These are phyloP conservation scores for Laupala kohalensis DNA, from an alignment of 1,140 invertebrate species.

Conservation along the genomic window DNA sequence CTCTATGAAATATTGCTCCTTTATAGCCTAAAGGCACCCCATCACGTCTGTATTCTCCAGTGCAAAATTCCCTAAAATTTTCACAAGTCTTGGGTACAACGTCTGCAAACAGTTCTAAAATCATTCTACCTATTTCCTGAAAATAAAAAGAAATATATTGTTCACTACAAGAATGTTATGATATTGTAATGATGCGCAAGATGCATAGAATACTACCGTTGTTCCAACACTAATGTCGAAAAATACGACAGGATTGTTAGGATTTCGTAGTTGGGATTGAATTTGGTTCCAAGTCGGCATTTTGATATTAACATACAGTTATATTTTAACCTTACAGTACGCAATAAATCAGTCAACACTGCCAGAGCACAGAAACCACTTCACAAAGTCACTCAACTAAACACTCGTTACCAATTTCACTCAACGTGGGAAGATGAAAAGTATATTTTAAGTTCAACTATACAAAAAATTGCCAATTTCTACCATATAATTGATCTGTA, in stretches of 20 bases:
- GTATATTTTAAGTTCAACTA: too few species aligned
- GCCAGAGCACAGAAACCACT: too few species aligned
- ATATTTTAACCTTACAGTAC: too few species aligned
- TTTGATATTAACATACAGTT: constrained; percentile 18
- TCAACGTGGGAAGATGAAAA: too few species aligned
- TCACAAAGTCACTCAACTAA: too few species aligned
- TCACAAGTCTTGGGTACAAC: constrained; percentile 94
- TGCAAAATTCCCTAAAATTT: constrained; percentile 97
- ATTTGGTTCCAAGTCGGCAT: constrained; percentile 90
- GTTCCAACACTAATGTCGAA: constrained; percentile 15
- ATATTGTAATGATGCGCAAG: not conserved
- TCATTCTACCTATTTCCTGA: constrained; percentile 78
- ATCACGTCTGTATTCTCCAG: constrained; percentile 82
- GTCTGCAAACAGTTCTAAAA: constrained; percentile 94
- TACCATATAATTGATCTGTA: too few species aligned
- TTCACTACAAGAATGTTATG: not conserved
- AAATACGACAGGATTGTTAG: constrained; percentile 85
- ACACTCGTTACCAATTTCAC: too few species aligned
- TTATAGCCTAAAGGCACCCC: constrained; percentile 95
- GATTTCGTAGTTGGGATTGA: constrained; percentile 75
- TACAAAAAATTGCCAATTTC: too few species aligned
- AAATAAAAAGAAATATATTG: constrained; percentile 17
- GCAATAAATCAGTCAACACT: too few species aligned
- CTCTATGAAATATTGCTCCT: constrained; percentile 90
- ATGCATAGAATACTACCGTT: constrained; percentile 4